Conservation (phyloP, 2,888 invertebrate species). For the Uloborus plumipes region DNA sequence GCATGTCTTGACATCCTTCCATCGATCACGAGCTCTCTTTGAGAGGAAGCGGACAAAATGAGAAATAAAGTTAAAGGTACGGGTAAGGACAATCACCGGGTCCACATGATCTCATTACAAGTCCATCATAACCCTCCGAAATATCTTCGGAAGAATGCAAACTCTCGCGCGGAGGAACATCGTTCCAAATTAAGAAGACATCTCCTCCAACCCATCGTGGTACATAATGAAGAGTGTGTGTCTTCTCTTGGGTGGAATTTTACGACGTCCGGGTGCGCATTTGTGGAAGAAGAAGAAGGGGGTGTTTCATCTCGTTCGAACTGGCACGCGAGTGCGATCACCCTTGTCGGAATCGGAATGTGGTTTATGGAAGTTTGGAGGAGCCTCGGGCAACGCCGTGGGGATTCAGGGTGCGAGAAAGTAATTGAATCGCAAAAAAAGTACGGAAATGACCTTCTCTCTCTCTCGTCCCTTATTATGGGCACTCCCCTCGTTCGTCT, state of each 20-base stretch:
- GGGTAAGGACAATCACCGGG: neutral
- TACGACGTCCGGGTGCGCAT: constrained; percentile 29
- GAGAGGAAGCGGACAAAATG: neutral
- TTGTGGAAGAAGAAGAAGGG: too few relatives aligned
- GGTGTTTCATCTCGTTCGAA: neutral
- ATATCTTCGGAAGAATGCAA: too few relatives aligned
- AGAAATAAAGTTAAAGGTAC: neutral
- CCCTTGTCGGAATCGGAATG: constrained; percentile 30
- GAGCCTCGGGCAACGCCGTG: constrained; percentile 21
- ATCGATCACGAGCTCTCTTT: too few relatives aligned
- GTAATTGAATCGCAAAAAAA: constrained; percentile 24
- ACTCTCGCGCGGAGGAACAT: too few relatives aligned
- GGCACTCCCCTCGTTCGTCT: constrained; percentile 7
- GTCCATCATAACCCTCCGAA: too few relatives aligned
- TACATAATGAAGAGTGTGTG: too few relatives aligned
- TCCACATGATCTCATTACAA: too few relatives aligned
- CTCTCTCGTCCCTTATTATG: neutral
- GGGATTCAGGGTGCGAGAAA: constrained; percentile 20
- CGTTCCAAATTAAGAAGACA: too few relatives aligned
- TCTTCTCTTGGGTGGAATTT: constrained; percentile 6
- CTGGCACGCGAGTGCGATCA: constrained; percentile 46
- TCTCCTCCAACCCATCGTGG: too few relatives aligned
- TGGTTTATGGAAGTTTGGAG: constrained; percentile 13
- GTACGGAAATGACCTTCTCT: constrained; percentile 1
- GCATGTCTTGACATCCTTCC: too few relatives aligned